Evolutionary conservation across 2,797 vertebrate genomes (phyloP).

Genomic region (Malurus leucopterus): DNA sequence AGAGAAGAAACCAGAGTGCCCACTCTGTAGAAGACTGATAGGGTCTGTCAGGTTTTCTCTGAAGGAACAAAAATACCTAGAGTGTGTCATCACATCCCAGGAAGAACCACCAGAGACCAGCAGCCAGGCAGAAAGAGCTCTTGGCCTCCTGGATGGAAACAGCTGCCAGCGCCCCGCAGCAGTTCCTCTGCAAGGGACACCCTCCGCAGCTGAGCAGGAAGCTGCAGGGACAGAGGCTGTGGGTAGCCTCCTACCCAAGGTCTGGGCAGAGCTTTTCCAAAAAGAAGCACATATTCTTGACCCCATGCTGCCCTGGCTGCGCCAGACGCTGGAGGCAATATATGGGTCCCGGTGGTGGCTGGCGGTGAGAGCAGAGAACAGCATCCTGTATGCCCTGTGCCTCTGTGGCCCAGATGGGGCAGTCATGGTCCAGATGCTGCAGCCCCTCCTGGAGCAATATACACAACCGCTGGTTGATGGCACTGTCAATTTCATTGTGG

Average conservation of each 20-base stretch:
- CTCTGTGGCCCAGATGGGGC: not conserved
- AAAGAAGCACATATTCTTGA: not conserved
- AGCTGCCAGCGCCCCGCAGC: not conserved
- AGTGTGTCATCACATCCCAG: not conserved
- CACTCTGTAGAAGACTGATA: not conserved
- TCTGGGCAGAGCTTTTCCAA: not conserved
- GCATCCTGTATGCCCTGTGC: not conserved
- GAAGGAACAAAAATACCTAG: not conserved
- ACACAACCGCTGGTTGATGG: not conserved
- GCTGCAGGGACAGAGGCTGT: not conserved
- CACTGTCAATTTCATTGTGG: not conserved
- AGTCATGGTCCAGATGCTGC: not conserved
- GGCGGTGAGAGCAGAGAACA: not conserved
- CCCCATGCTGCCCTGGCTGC: not conserved
- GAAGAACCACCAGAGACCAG: not conserved
- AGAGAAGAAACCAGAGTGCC: not conserved
- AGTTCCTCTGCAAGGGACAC: not conserved
- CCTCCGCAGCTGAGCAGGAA: not conserved
- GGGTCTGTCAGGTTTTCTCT: not conserved
- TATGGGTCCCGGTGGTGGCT: not conserved
- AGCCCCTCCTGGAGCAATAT: not conserved
- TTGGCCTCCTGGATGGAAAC: not conserved
- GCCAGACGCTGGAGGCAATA: not conserved
- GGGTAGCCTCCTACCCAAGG: not conserved
- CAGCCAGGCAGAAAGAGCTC: not conserved